Conservation (phyloP, 2,888 invertebrate genomes). For the Heliconius ismenius region DNA sequence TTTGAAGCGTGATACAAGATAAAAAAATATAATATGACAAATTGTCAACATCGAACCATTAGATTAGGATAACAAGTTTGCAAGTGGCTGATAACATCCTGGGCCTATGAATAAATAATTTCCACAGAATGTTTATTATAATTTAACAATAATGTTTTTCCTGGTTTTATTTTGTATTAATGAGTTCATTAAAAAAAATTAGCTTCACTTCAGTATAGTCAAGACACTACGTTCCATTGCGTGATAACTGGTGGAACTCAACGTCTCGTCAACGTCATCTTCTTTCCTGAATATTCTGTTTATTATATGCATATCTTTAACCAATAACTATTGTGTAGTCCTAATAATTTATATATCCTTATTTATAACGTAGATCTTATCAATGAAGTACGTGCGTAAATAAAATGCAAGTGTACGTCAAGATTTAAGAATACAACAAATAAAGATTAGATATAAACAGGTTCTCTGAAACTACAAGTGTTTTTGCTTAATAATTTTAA, state of each 20-base stretch:
- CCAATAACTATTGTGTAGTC: no score
- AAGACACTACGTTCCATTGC: no score
- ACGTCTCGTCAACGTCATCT: background rate
- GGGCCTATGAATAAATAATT: background rate
- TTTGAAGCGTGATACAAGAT: constrained; percentile 43
- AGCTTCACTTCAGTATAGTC: no score
- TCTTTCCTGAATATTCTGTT: background rate
- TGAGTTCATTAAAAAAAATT: no score
- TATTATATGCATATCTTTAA: no score
- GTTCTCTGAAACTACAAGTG: background rate
- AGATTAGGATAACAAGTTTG: constrained; percentile 42
- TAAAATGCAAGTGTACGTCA: background rate
- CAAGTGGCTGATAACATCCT: constrained; percentile 13
- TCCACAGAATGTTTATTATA: background rate
- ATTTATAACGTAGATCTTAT: background rate
- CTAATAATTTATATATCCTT: no score
- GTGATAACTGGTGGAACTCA: no score
- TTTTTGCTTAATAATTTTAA: background rate
- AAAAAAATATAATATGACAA: constrained; percentile 36
- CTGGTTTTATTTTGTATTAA: no score
- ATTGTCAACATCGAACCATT: constrained; percentile 39
- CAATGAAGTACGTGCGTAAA: constrained; percentile 10
- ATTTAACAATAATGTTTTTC: background rate
- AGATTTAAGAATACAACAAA: constrained; percentile 3
- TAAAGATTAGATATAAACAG: background rate